phyloP scores from a whole-genome alignment of 2,888 invertebrate genomes.

The Agrochola litura region DNA sequence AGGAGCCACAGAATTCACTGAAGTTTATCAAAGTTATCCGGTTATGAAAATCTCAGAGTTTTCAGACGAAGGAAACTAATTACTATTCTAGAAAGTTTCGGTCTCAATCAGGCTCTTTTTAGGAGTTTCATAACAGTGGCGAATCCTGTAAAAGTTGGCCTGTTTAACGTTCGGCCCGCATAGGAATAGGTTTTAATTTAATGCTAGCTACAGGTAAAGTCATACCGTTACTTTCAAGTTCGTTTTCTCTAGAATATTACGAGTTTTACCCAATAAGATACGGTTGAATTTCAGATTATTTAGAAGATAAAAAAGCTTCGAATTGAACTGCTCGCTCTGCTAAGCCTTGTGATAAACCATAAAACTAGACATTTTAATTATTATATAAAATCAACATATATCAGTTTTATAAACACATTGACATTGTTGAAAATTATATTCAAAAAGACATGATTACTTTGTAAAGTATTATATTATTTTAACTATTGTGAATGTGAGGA shows the following conservation, averaged over 20 bases:
- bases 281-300: no score
- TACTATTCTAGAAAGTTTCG: conserved; percentile 76
- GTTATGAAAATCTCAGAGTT: conserved; percentile 77
- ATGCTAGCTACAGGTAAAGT: conserved; percentile 58
- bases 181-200: conserved; percentile 65
- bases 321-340: no score
- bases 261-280: conserved; percentile 11
- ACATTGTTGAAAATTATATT: no score
- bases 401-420: no score
- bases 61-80: conserved; percentile 75
- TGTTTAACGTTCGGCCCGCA: conserved; percentile 66
- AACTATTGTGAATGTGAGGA: no score
- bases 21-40: conserved; percentile 74
- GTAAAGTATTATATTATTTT: no score
- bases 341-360: no score
- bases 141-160: conserved; percentile 57
- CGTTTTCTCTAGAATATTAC: conserved; percentile 22
- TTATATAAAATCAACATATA: no score
- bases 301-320: no score
- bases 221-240: conserved; percentile 41
- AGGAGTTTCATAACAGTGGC: conserved; percentile 65
- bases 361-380: no score
- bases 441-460: no score
- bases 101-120: conserved; percentile 73
- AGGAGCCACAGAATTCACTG: conserved; percentile 64